Conservation (phyloP, 2,888 invertebrate species). For the Tipula vernalis region DNA sequence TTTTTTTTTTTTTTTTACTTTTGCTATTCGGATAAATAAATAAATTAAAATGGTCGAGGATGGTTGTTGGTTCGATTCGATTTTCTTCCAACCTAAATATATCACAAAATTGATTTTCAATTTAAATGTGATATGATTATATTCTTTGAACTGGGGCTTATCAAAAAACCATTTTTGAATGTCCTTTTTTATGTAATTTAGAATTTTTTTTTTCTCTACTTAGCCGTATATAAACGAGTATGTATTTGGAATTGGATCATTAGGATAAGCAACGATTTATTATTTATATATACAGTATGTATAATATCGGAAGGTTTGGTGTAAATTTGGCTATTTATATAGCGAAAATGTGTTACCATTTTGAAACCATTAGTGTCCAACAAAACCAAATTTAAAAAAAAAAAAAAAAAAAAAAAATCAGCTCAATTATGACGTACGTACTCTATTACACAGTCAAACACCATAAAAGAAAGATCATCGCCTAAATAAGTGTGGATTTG, state of each 20-base stretch:
- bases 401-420: too few relatives aligned
- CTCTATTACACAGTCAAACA: too few relatives aligned
- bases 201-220: not conserved
- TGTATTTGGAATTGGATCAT: not conserved
- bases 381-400: too few relatives aligned
- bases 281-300: not conserved
- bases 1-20: too few relatives aligned
- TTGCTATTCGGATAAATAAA: not conserved
- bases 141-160: not conserved
- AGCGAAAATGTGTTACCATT: too few relatives aligned
- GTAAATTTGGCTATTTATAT: not conserved
- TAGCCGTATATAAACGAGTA: not conserved
- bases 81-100: not conserved
- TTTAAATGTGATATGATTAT: slow-evolving; percentile 4
- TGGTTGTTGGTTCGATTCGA: not conserved
- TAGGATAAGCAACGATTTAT: not conserved
- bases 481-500: too few relatives aligned
- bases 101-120: not conserved
- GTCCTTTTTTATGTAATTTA: not conserved
- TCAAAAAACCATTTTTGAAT: not conserved
- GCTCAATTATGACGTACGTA: too few relatives aligned
- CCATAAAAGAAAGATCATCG: too few relatives aligned
- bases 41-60: not conserved
- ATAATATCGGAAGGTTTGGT: not conserved
- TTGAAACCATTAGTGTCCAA: too few relatives aligned